Percentiles rank a stretch among this genome's conserved stretches.
These are phyloP conservation scores for Siniperca chuatsi DNA, from an alignment of 2,113 vertebrate genomes.

Conservation along the genomic window DNA sequence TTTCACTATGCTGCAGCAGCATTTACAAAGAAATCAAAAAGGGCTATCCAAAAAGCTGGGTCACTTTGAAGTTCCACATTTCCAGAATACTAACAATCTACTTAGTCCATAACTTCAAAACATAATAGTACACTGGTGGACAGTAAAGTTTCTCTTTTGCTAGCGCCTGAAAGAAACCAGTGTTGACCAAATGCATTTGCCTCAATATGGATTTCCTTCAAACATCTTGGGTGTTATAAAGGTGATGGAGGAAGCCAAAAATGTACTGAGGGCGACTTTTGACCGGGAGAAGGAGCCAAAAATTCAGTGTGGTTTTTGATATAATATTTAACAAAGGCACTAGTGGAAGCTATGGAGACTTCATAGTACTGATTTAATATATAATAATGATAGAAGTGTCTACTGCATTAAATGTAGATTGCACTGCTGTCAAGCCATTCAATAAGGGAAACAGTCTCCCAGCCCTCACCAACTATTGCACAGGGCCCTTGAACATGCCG, in stretches of 20 bases:
- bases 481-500: neutral
- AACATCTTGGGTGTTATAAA: slow-evolving; percentile 15
- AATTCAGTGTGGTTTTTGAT: slow-evolving; percentile 24
- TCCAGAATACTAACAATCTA: slow-evolving; percentile 75
- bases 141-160: slow-evolving; percentile 45
- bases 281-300: neutral
- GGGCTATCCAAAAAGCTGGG: slow-evolving; percentile 68
- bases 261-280: neutral
- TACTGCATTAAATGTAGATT: slow-evolving; percentile 11
- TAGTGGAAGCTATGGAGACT: neutral
- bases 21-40: slow-evolving; percentile 68
- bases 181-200: neutral
- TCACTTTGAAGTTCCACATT: slow-evolving; percentile 77
- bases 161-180: slow-evolving; percentile 14
- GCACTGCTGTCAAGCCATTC: slow-evolving; percentile 14
- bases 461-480: neutral
- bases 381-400: slow-evolving; percentile 36
- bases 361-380: slow-evolving; percentile 35
- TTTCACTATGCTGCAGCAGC: slow-evolving; percentile 57
- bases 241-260: slow-evolving; percentile 15
- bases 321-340: slow-evolving; percentile 28
- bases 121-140: slow-evolving; percentile 36
- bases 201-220: slow-evolving; percentile 34
- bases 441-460: neutral
- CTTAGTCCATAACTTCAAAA: slow-evolving; percentile 69